Conservation (phyloP, 2,113 vertebrate genomes). For the Heliornis fulica region DNA sequence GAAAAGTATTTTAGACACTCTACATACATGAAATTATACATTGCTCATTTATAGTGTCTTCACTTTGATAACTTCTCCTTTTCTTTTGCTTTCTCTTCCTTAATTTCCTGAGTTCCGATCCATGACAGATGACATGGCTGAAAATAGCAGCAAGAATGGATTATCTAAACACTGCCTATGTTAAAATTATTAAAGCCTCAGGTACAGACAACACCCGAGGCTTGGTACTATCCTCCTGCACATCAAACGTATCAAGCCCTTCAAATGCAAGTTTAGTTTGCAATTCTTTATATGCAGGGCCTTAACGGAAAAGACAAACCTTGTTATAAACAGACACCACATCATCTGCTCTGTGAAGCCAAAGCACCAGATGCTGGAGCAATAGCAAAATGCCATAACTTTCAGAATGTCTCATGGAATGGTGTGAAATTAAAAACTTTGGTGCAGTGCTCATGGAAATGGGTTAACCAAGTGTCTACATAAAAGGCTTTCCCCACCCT, state of each 20-base stretch:
- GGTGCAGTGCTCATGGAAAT: neutral
- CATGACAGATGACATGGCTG: constrained; percentile 70
- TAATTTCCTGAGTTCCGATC: constrained; percentile 66
- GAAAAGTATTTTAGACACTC: neutral
- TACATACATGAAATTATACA: neutral
- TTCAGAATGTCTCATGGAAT: neutral
- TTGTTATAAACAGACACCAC: neutral
- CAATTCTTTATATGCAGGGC: neutral
- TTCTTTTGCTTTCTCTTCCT: constrained; percentile 67
- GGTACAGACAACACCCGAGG: neutral
- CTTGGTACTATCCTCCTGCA: neutral
- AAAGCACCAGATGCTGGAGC: neutral
- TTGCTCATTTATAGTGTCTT: neutral
- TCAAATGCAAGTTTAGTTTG: neutral
- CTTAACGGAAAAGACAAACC: neutral
- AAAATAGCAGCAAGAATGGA: constrained; percentile 50
- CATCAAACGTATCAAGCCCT: neutral
- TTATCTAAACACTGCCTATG: neutral
- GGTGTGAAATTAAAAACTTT: neutral
- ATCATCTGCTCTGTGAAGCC: neutral
- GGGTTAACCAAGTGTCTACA: neutral
- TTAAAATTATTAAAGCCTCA: neutral
- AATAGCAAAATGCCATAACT: neutral
- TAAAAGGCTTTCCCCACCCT: neutral
- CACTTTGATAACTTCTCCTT: constrained; percentile 66